Evolutionary conservation across 2,888 invertebrate genomes (phyloP).

Genomic region (Pandemis heparana): DNA sequence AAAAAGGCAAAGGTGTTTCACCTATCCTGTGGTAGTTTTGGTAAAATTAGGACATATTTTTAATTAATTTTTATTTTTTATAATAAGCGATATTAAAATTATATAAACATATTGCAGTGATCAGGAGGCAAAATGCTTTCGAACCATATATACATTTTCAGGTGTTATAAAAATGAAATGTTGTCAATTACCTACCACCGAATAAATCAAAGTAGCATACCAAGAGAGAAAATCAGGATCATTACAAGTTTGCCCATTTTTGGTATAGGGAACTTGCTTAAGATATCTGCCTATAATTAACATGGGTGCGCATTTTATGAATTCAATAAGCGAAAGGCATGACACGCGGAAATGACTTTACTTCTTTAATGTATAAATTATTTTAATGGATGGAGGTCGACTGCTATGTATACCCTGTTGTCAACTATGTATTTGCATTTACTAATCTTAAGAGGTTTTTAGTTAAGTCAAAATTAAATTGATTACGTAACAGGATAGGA

Average conservation of each 20-base stretch:
- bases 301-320: conserved; percentile 18
- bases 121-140: too few species aligned
- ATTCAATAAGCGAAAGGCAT: conserved; percentile 36
- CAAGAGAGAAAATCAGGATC: background rate
- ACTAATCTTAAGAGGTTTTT: background rate
- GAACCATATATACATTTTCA: too few species aligned
- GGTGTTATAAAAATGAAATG: too few species aligned
- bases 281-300: conserved; percentile 6
- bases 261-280: background rate
- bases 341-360: conserved; percentile 32
- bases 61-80: too few species aligned
- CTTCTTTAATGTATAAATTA: conserved; percentile 15
- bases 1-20: too few species aligned
- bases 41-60: too few species aligned
- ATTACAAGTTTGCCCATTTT: background rate
- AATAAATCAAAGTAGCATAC: conserved; percentile 7
- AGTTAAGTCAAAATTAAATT: background rate
- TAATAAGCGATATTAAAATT: too few species aligned
- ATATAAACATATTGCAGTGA: too few species aligned
- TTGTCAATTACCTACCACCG: too few species aligned
- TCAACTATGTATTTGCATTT: background rate
- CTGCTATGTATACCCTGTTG: conserved; percentile 11
- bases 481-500: background rate
- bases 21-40: too few species aligned
- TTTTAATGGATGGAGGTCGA: conserved; percentile 21